Conservation (phyloP, 2,797 vertebrate species). For the Enteromius viviparus region DNA sequence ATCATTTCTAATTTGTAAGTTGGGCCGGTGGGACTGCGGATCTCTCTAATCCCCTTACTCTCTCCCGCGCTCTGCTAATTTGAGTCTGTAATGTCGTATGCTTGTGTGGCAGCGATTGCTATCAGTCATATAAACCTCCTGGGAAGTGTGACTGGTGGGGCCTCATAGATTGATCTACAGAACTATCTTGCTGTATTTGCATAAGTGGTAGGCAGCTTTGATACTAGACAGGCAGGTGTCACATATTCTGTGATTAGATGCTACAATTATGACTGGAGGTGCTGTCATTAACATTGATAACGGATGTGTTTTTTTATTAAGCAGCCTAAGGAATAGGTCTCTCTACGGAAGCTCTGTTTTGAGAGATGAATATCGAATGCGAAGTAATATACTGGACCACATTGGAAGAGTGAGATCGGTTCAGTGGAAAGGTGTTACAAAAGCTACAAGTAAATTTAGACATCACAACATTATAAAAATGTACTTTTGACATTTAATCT, state of each 20-base stretch:
- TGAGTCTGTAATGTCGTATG: conserved; percentile 88
- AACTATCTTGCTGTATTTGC: conserved; percentile 54
- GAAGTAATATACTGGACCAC: neutral
- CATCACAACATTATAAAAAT: neutral
- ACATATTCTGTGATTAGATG: conserved; percentile 51
- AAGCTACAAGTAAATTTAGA: neutral
- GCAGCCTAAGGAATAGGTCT: conserved; percentile 37
- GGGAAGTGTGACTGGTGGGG: conserved; percentile 50
- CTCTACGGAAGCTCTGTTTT: conserved; percentile 22
- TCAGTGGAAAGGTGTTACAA: neutral
- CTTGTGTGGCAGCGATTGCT: conserved; percentile 56
- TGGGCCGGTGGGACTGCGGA: conserved; percentile 62
- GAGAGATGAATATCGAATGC: neutral
- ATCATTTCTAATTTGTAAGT: conserved; percentile 84
- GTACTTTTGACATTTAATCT: neutral
- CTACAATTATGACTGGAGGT: conserved; percentile 38
- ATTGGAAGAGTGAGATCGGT: neutral
- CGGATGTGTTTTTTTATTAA: conserved; percentile 50
- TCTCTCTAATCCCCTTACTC: conserved; percentile 89
- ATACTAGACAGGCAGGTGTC: conserved; percentile 61
- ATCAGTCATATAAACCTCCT: conserved; percentile 57
- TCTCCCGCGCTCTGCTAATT: conserved; percentile 74
- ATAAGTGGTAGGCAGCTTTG: conserved; percentile 57
- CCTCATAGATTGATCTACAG: conserved; percentile 45
- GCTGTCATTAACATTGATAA: conserved; percentile 47